Conservation (phyloP, 2,113 vertebrate species). For the Carassius gibelio region DNA sequence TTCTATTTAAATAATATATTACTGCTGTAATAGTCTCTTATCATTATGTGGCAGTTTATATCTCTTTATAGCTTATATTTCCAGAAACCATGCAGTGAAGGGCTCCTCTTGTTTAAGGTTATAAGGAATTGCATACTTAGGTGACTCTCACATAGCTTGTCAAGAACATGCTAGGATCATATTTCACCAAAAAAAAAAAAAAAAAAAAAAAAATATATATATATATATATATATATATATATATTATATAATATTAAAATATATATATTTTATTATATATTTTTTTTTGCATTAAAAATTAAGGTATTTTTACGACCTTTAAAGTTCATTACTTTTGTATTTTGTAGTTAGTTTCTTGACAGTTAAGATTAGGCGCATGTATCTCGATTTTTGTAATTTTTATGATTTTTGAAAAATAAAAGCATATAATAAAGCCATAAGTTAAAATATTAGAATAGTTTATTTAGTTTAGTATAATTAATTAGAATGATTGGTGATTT, state of each 20-base stretch:
- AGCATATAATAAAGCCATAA: background rate
- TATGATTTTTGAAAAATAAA: background rate
- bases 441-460: background rate
- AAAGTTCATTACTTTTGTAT: background rate
- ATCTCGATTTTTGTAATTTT: background rate
- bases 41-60: background rate
- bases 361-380: background rate
- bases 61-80: too few relatives aligned
- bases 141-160: slow-evolving; percentile 6
- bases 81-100: background rate
- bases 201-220: background rate
- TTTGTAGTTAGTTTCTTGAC: background rate
- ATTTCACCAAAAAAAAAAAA: background rate
- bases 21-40: background rate
- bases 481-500: background rate
- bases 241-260: too few relatives aligned
- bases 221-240: background rate
- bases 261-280: too few relatives aligned
- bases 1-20: background rate
- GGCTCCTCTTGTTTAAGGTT: background rate
- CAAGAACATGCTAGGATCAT: background rate
- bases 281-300: background rate
- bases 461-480: background rate
- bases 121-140: background rate
- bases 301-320: background rate